Base-by-base conservation (phyloP, 2,888 invertebrate genomes). In the Caenorhabditis sp. region DNA sequence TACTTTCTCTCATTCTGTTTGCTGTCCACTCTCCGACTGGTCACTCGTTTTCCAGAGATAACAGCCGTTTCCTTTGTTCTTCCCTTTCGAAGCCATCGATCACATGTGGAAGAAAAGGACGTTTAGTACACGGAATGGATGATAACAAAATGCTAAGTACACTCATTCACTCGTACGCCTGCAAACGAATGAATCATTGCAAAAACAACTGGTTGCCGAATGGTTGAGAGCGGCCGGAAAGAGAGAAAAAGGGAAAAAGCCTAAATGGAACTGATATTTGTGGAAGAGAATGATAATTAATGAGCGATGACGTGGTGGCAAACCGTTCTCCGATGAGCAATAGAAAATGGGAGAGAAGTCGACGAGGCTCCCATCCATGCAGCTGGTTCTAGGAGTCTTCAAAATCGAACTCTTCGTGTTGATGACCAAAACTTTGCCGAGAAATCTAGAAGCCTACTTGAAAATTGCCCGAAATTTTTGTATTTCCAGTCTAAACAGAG, bases 161-260 rank as follows among this genome's bases (percentile, higher is more conserved):
- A n/a, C n/a, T n/a, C n/a, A n/a, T n/a, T n/a, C n/a, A 15, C 17
- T 11, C 32, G 56, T 58, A 58, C 46, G 32, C 46, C 46, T 58
- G 58, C 58, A 58, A 45, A 61, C 35, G 26, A 41, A 35, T 63
- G 63, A 63, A 53, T 63, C 63, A 63, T 35, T 63, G 20, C 32
- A 41, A 63, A 53, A 63, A 63, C 50, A 63, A 63, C 53, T 62
- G 62, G 62, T 39, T 62, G n/a, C n/a, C n/a, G n/a, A n/a, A n/a
- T n/a, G n/a, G n/a, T n/a, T n/a, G n/a, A n/a, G n/a, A n/a, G n/a
- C n/a, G 20, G 46, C 46, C 22, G 46, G 20, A 46, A 20, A 24
- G 39, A 3, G 50, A 37, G 27, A 46, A 39, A 39, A 17, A 2
- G 11, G n/a, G 9, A 32, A 24, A 48, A 15, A 15, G n/a, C 30